Percentiles rank a stretch among this genome's conserved stretches.
These are phyloP conservation scores for Trichogramma evanescens DNA, from an alignment of 2,888 invertebrate species.

Conservation along the genomic window DNA sequence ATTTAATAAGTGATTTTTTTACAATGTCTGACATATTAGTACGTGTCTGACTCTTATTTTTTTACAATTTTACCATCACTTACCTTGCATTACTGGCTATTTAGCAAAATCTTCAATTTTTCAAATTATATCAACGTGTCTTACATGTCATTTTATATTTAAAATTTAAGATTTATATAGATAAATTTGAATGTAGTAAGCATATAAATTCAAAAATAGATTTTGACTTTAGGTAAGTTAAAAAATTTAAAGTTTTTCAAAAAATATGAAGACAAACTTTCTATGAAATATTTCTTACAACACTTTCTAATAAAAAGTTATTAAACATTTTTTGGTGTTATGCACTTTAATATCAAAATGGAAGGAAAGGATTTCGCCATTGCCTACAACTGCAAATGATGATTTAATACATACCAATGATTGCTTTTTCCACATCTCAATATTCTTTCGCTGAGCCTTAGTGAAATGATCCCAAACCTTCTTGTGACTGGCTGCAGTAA, in stretches of 20 bases:
- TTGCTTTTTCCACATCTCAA: constrained; percentile 96
- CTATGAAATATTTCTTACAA: no score
- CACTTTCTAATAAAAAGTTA: no score
- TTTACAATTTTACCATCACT: constrained; percentile 8
- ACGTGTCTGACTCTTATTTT: constrained; percentile 16
- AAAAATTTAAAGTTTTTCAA: no score
- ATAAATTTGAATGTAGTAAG: neutral
- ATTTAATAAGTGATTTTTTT: no score
- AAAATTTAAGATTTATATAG: neutral
- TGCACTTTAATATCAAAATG: no score
- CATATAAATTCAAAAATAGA: constrained; percentile 11
- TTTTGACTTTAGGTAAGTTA: constrained; percentile 12
- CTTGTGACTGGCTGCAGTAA: constrained; percentile 91
- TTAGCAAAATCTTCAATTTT: neutral
- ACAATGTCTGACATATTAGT: neutral
- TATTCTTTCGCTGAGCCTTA: constrained; percentile 97
- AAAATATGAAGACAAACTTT: no score
- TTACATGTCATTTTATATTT: neutral
- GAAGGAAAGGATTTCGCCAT: neutral
- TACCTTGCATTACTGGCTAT: constrained; percentile 9
- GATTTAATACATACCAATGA: constrained; percentile 68
- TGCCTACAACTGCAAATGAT: constrained; percentile 10
- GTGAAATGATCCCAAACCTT: constrained; percentile 99
- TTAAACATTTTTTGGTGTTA: no score
- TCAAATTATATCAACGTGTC: neutral